Evolutionary conservation across 1,140 invertebrate species (phyloP).

Genomic region (Heliothis virescens): DNA sequence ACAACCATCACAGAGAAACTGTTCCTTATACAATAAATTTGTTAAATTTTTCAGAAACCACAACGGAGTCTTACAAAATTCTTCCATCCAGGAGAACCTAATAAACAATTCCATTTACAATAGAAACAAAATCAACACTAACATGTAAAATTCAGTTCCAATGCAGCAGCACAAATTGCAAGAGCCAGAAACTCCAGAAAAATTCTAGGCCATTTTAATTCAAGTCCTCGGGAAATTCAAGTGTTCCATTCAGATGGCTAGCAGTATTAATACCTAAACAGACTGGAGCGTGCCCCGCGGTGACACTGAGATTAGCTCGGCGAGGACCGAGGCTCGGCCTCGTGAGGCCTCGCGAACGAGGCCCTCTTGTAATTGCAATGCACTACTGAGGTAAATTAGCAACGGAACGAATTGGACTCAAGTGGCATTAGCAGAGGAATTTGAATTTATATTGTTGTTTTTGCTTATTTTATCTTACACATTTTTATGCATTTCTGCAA

Average conservation of each 20-base stretch:
- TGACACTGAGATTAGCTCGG: slow-evolving; percentile 54
- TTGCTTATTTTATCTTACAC: background rate
- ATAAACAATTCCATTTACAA: slow-evolving; percentile 35
- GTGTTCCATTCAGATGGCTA: slow-evolving; percentile 47
- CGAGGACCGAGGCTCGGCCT: slow-evolving; percentile 1
- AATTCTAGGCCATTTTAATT: slow-evolving; percentile 45
- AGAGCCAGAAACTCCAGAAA: slow-evolving; percentile 22
- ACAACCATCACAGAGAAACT: no score
- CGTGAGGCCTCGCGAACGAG: slow-evolving; percentile 7
- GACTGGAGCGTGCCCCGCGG: slow-evolving; percentile 50
- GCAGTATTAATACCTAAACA: slow-evolving; percentile 54
- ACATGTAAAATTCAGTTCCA: background rate
- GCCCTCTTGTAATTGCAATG: slow-evolving; percentile 29
- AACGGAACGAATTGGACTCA: slow-evolving; percentile 10
- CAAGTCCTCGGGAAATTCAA: slow-evolving; percentile 38
- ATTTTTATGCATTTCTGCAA: background rate
- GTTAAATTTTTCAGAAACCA: background rate
- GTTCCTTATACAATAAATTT: no score
- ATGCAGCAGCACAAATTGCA: slow-evolving; percentile 9
- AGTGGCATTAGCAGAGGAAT: background rate
- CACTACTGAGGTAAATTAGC: slow-evolving; percentile 23
- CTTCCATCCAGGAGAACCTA: slow-evolving; percentile 2
- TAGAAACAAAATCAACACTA: slow-evolving; percentile 20
- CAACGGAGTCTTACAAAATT: background rate
- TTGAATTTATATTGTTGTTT: background rate